phyloP scores from a whole-genome alignment of 1,140 invertebrate genomes.

The Atta texana region DNA sequence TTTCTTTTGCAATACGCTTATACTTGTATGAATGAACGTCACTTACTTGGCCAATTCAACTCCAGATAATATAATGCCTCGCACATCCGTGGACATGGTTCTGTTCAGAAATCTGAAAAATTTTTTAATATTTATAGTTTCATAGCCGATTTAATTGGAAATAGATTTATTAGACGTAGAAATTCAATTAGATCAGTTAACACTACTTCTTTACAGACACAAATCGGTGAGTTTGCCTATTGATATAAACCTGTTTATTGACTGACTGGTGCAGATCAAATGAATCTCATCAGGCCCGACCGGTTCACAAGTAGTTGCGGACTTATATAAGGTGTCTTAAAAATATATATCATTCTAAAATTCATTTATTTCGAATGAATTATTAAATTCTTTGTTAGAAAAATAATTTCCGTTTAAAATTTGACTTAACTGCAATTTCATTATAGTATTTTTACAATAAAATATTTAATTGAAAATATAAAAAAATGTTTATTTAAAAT shows the following conservation, averaged over 20 bases:
- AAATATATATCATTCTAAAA: conserved; percentile 3
- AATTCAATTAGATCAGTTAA: neutral
- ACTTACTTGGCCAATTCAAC: conserved; percentile 81
- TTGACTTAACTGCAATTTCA: neutral
- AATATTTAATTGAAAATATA: no score
- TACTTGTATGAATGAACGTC: neutral
- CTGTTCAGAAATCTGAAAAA: conserved; percentile 72
- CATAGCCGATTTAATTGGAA: neutral
- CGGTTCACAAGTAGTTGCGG: conserved; percentile 38
- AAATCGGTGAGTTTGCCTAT: neutral
- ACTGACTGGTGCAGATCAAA: conserved; percentile 51
- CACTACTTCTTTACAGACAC: neutral
- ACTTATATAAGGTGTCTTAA: conserved; percentile 27
- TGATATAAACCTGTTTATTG: conserved; percentile 26
- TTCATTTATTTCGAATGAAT: conserved; percentile 2
- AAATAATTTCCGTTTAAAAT: neutral
- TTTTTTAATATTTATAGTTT: neutral
- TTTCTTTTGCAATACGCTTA: neutral
- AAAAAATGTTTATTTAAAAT: no score
- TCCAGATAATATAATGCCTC: conserved; percentile 81
- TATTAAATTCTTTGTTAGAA: neutral
- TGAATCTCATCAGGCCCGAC: conserved; percentile 38
- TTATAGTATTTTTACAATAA: neutral
- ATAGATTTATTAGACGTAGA: neutral
- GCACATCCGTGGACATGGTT: conserved; percentile 76